Percentiles rank a stretch among this genome's conserved stretches.
phyloP scores from a whole-genome alignment of 2,113 vertebrate species.

The Argyrosomus japonicus region DNA sequence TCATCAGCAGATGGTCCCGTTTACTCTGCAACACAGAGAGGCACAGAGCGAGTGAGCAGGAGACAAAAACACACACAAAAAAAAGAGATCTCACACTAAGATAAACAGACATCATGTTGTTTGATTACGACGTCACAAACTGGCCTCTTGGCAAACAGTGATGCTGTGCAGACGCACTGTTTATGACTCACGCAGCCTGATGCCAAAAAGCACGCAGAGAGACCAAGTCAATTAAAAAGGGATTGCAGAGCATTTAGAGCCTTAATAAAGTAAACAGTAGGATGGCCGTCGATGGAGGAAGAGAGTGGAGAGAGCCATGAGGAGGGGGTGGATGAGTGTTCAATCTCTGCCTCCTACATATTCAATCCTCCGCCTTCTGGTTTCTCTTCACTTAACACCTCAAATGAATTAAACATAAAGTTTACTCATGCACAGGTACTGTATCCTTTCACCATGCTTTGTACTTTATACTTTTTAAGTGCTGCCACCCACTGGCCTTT shows the following conservation, averaged over 20 bases:
- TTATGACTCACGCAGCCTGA: conserved; percentile 63
- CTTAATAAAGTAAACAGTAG: conserved; percentile 80
- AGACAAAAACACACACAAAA: neutral
- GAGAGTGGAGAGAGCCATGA: conserved; percentile 9
- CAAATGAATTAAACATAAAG: conserved; percentile 21
- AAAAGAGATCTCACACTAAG: conserved; percentile 47
- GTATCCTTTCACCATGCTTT: conserved; percentile 7
- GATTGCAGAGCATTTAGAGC: conserved; percentile 80
- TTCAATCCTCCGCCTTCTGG: conserved; percentile 13
- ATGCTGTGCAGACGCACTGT: conserved; percentile 57
- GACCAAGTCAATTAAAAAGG: conserved; percentile 83
- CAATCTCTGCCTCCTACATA: neutral
- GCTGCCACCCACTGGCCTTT: conserved; percentile 81
- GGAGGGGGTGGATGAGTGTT: conserved; percentile 26
- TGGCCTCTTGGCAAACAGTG: conserved; percentile 71
- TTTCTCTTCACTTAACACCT: conserved; percentile 33
- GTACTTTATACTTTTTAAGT: conserved; percentile 34
- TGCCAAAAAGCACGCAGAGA: conserved; percentile 75
- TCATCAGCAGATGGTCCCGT: conserved; percentile 99
- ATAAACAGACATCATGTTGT: conserved; percentile 77
- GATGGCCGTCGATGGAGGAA: conserved; percentile 42
- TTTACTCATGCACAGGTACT: conserved; percentile 29
- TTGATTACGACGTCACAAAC: conserved; percentile 77
- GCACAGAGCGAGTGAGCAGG: conserved; percentile 62
- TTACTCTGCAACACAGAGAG: conserved; percentile 91